A percentile compares a stretch with the other conserved stretches of the same genome.
Conservation (phyloP, 2,113 vertebrate genomes). For the Lipotes vexillifer region DNA sequence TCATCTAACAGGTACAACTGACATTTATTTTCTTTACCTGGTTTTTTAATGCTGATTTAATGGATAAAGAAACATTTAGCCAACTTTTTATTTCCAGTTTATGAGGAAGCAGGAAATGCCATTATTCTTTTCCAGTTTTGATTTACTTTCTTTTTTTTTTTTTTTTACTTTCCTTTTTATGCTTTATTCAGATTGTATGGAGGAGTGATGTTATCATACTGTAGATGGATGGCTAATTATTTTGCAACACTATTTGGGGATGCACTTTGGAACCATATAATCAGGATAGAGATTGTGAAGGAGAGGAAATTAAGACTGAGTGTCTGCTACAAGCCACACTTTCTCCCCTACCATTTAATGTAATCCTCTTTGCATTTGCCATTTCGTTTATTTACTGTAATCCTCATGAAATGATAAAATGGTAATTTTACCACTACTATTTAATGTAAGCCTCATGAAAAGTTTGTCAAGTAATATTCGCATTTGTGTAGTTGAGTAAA, state of each 20-base stretch:
- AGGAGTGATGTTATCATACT: neutral
- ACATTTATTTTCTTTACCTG: constrained; percentile 43
- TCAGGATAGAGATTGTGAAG: neutral
- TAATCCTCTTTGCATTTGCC: neutral
- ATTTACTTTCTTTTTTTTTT: neutral
- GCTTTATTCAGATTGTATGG: neutral
- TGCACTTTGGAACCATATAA: neutral
- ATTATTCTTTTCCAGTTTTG: neutral
- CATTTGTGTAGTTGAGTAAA: neutral
- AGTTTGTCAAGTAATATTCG: neutral
- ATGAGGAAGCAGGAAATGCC: neutral
- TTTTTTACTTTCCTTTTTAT: constrained; percentile 1
- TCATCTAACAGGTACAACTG: constrained; percentile 11
- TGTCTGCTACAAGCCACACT: neutral
- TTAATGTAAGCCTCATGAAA: neutral
- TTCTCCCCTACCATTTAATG: neutral
- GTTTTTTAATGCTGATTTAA: constrained; percentile 21
- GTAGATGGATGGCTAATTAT: neutral
- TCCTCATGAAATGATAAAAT: neutral
- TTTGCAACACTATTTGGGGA: neutral
- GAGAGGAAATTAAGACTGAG: neutral
- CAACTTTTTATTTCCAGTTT: constrained; percentile 49
- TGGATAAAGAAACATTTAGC: neutral
- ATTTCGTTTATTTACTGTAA: neutral
- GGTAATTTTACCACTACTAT: neutral